phyloP scores from a whole-genome alignment of 64 coral and sea anemone genomes.

The Actinia tenebrosa region DNA sequence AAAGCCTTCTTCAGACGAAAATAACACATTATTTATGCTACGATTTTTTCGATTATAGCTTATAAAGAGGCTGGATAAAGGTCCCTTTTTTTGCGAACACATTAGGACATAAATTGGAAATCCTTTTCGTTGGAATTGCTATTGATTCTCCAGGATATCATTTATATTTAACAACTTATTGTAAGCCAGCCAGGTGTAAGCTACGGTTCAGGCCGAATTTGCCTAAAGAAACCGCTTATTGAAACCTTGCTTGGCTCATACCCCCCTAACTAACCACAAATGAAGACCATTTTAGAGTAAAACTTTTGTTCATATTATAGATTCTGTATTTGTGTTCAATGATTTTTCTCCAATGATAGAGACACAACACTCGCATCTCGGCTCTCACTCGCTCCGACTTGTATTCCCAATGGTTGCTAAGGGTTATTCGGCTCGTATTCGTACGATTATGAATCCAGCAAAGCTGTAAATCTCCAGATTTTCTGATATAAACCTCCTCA shows the following conservation, averaged over 20 bases:
- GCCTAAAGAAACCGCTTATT: neutral
- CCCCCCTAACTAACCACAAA: neutral
- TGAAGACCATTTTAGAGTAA: neutral
- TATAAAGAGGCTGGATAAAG: neutral
- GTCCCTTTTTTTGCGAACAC: neutral
- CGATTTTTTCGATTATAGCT: neutral
- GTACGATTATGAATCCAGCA: neutral
- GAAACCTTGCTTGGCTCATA: neutral
- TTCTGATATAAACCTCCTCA: neutral
- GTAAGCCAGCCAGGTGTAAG: neutral
- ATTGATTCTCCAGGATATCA: neutral
- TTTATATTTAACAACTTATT: neutral
- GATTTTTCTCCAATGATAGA: neutral
- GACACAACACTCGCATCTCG: neutral
- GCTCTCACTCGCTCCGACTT: neutral
- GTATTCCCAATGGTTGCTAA: neutral
- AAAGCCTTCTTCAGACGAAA: neutral
- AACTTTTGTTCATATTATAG: no score
- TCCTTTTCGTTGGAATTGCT: neutral
- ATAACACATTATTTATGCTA: neutral
- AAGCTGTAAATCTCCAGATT: neutral
- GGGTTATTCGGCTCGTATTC: neutral
- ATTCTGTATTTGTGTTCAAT: no score
- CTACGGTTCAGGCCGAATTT: neutral
- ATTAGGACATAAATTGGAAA: neutral